These are phyloP conservation scores for Lophius piscatorius DNA, from an alignment of 2,113 vertebrate genomes.

Conservation along the genomic window DNA sequence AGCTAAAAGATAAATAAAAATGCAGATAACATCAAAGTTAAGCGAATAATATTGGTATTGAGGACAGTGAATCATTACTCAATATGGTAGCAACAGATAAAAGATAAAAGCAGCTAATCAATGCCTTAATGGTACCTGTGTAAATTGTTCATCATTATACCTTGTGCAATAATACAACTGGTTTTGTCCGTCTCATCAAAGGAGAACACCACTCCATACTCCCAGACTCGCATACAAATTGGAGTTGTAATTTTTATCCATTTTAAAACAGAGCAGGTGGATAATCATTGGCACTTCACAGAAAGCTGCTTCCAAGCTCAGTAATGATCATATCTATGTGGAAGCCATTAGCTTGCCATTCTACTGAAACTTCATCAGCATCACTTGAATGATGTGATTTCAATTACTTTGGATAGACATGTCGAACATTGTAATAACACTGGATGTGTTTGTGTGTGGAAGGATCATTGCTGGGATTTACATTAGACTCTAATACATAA, in stretches of 20 bases:
- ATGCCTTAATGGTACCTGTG: no score
- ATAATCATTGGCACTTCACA: slow-evolving; percentile 60
- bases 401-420: slow-evolving; percentile 49
- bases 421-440: slow-evolving; percentile 35
- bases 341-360: slow-evolving; percentile 54
- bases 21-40: neutral
- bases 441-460: slow-evolving; percentile 4
- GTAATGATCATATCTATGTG: slow-evolving; percentile 63
- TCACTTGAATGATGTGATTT: slow-evolving; percentile 52
- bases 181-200: slow-evolving; percentile 37
- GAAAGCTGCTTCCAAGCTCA: slow-evolving; percentile 62
- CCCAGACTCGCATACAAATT: slow-evolving; percentile 57
- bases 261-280: slow-evolving; percentile 53
- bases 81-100: neutral
- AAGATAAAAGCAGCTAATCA: slow-evolving; percentile 1
- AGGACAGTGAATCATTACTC: neutral
- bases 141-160: slow-evolving; percentile 23
- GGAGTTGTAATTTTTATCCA: slow-evolving; percentile 34
- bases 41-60: neutral
- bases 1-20: neutral
- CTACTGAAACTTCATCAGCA: slow-evolving; percentile 47
- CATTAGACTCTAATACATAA: neutral
- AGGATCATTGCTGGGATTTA: slow-evolving; percentile 17
- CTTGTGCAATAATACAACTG: slow-evolving; percentile 36
- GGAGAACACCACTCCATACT: slow-evolving; percentile 35